These are phyloP conservation scores for Sympetrum striolatum DNA, from an alignment of 2,888 invertebrate species.

Conservation along the genomic window DNA sequence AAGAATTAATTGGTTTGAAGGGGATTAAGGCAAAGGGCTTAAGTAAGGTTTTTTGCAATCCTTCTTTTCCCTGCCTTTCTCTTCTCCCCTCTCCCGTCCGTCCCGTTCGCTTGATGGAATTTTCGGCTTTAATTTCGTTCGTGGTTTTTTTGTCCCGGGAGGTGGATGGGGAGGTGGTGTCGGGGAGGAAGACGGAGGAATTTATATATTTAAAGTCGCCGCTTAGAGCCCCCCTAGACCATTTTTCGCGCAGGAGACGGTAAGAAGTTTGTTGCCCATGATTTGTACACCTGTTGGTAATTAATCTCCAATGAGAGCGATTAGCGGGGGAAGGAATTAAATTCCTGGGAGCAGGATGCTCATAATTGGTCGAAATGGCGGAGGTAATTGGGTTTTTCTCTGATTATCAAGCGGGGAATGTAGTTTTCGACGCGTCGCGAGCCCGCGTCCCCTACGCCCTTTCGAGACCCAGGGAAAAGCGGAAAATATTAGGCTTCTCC, in stretches of 20 bases:
- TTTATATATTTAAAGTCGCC: neutral
- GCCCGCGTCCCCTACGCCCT: no score
- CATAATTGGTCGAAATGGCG: neutral
- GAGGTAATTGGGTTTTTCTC: neutral
- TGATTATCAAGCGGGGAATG: neutral
- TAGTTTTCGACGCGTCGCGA: neutral
- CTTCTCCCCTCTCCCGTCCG: neutral
- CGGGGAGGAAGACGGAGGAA: neutral
- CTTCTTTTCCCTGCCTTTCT: neutral
- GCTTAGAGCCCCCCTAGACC: neutral
- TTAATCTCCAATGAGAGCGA: neutral
- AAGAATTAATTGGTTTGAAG: constrained; percentile 38
- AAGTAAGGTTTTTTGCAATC: neutral
- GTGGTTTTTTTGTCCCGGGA: neutral
- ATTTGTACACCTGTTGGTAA: neutral
- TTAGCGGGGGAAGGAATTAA: neutral
- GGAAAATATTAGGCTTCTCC: neutral
- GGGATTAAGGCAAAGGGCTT: neutral
- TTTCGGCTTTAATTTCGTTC: constrained; percentile 17
- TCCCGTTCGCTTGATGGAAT: constrained; percentile 13
- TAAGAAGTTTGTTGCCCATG: neutral
- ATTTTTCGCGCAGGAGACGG: neutral
- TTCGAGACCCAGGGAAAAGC: neutral
- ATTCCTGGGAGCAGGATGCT: neutral
- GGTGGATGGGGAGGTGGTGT: neutral